Evolutionary conservation across 2,888 invertebrate species (phyloP), one percentile per base, ranked within the genome.

Genomic region (Eretmocerus hayati): DNA sequence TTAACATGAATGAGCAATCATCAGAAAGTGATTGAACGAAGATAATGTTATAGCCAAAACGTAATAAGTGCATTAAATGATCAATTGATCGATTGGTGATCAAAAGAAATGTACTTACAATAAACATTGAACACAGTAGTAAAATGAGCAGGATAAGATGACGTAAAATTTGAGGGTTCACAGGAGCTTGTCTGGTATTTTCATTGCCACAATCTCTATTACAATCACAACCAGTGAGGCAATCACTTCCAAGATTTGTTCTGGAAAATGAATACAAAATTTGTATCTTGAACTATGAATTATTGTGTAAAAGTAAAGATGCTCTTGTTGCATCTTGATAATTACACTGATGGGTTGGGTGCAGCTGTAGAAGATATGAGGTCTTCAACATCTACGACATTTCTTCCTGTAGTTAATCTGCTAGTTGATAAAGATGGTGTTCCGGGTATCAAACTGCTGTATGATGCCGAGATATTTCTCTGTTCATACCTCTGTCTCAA

Each of bases 81-180:
- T n/a, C n/a, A n/a, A n/a, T n/a, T n/a, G n/a, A n/a, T n/a, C n/a
- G n/a, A n/a, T n/a, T n/a, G n/a, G n/a, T n/a, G n/a, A n/a, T n/a
- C n/a, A n/a, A n/a, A n/a, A n/a, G n/a, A n/a, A n/a, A 5, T n/a
- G 16, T 15, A 79, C 85, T 79, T 68, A 90, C 90, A 65, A 92
- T 84, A 72, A 93, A 90, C 88, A 93, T 92, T 35, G 88, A 87
- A 58, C 87, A 83, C 45, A 84, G 76, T 54, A 92, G 77, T 18
- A 88, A 74, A 49, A 94, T 83, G 44, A 93, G 75, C 38, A 94
- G 76, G 22, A 90, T 84, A 23, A 88, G 82, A 67, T 94, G 93
- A 54, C 86, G 79, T 54, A 90, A 75, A 54, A 85, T 80, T 67
- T 91, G 90, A 5, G 81, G 81, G 59, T 82, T 79, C 49, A 81